These are phyloP conservation scores for Psophia crepitans DNA, from an alignment of 2,113 vertebrate genomes.

Conservation along the genomic window DNA sequence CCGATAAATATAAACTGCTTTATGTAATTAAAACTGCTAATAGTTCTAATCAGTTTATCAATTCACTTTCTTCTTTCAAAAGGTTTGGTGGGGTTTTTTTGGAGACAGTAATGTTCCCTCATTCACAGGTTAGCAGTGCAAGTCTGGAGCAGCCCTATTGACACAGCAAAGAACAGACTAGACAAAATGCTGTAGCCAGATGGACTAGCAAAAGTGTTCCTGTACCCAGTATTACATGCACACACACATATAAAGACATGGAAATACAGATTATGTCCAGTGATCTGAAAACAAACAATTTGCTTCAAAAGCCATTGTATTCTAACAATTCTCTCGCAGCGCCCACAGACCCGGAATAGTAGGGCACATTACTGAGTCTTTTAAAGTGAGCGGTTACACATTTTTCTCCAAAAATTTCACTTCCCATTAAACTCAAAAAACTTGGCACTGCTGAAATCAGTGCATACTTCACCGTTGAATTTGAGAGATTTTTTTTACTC, in stretches of 20 bases:
- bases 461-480: neutral
- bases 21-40: slow-evolving; percentile 29
- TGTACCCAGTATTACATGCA: neutral
- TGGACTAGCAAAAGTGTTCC: neutral
- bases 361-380: neutral
- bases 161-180: neutral
- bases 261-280: neutral
- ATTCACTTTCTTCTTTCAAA: neutral
- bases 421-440: neutral
- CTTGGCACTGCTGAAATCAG: neutral
- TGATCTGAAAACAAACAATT: neutral
- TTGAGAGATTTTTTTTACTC: neutral
- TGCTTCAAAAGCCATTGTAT: neutral
- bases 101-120: neutral
- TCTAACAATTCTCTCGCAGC: neutral
- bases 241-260: neutral
- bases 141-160: neutral
- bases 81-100: neutral
- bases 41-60: neutral
- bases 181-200: neutral
- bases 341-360: neutral
- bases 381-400: neutral
- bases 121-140: neutral
- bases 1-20: neutral
- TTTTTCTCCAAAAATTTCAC: neutral